Percentiles rank a stretch among this genome's conserved stretches.
phyloP scores from a whole-genome alignment of 2,797 vertebrate species.

The Clarias fuscus region DNA sequence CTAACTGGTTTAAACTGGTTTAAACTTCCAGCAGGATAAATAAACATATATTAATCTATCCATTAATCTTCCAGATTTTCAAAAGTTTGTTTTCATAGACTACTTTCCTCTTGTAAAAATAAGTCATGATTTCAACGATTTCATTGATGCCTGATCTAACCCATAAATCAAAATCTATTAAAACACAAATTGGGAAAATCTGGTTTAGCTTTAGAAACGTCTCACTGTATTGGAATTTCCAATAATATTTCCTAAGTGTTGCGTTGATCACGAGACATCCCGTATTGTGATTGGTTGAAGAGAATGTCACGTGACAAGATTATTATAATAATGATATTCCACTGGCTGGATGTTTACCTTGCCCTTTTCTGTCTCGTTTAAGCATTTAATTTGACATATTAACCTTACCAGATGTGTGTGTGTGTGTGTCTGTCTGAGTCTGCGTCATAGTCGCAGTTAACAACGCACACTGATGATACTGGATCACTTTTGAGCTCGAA shows the following conservation, averaged over 20 bases:
- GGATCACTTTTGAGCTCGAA: neutral
- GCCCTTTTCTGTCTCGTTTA: neutral
- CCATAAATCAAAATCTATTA: neutral
- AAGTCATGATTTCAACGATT: too few relatives aligned
- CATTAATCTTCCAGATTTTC: too few relatives aligned
- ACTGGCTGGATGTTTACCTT: neutral
- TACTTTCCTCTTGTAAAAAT: too few relatives aligned
- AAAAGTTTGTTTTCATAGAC: too few relatives aligned
- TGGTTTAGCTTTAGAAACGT: neutral
- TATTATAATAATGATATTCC: neutral
- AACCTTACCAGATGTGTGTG: neutral
- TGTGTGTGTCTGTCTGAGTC: neutral
- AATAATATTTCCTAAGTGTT: neutral
- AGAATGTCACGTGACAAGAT: neutral
- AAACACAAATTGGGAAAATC: neutral
- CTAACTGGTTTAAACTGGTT: too few relatives aligned
- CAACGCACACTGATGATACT: neutral
- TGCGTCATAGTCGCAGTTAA: neutral
- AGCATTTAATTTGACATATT: neutral
- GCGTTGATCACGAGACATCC: neutral
- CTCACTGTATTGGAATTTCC: neutral
- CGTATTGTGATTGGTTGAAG: neutral
- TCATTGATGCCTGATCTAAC: neutral
- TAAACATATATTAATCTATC: too few relatives aligned
- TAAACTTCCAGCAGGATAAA: too few relatives aligned